Base-by-base conservation (phyloP, 2,113 vertebrate genomes). In the Prietella phreatophila region DNA sequence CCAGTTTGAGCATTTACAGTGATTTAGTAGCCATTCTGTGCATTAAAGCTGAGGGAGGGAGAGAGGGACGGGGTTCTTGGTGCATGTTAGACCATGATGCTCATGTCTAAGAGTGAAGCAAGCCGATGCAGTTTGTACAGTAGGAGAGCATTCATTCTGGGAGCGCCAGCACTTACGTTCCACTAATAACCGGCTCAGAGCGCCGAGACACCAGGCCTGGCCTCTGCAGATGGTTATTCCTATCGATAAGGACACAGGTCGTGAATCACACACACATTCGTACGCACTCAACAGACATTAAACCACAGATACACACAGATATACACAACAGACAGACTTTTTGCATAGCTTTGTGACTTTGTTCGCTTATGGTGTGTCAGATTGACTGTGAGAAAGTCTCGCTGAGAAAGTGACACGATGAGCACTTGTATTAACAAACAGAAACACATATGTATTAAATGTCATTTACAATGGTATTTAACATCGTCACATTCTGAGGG, bases 181-280 rank as follows among this genome's bases (percentile, higher is more conserved):
- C 91, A 87, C 90, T 90, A 91, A 92, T 92, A 88, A 92, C 90
- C 19, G 90, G 90, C 87, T 92, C 91, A 92, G 89, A 92, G 89
- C 91, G 89, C 87, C 91, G 89, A 55, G 91, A 92, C 85, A 90
- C 89, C 90, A 92, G 88, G 75, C 89, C 91, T 47, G 90, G 91
- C 75, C 91, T 89, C 91, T 86, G 90, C 90, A 91, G 89, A 85
- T 92, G 90, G 89, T 90, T 92, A 91, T 91, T 91, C 91, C 91
- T 92, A 91, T 82, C 87, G 50, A 90, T 88, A 90, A 89, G 90
- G 89, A 91, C 90, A 92, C 88, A 92, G 83, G 71, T 82, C 76
- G 79, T 89, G 60, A 89, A 86, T 87, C 84, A 80, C 11, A 86
- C 79, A 86, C 36, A 90, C 63, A 53, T 67, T 63, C 86, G 22